Evolutionary conservation across 2,888 invertebrate genomes (phyloP), one percentile per base, ranked within the genome.

Genomic region (Axea sp.): DNA sequence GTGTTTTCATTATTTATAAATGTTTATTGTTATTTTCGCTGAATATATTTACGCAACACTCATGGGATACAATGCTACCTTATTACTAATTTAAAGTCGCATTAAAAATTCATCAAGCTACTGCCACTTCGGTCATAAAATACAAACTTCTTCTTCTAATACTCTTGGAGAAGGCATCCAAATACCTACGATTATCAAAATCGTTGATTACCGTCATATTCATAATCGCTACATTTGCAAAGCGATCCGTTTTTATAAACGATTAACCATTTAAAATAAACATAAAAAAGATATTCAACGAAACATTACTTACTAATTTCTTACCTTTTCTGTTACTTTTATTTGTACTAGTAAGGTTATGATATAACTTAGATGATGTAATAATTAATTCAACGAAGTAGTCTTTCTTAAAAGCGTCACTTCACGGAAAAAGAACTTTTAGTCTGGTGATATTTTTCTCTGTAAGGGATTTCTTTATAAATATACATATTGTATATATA

Each of bases 41-140:
- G n/a, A n/a, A n/a, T n/a, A n/a, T n/a, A n/a, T n/a, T n/a, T n/a
- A n/a, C n/a, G n/a, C n/a, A n/a, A n/a, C n/a, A n/a, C n/a, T n/a
- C n/a, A n/a, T n/a, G n/a, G n/a, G n/a, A n/a, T n/a, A n/a, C n/a
- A n/a, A n/a, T n/a, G n/a, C n/a, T n/a, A n/a, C n/a, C n/a, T n/a
- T n/a, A n/a, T n/a, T n/a, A n/a, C n/a, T 43, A 22, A 57, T 57
- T 57, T 57, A 24, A 33, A 43, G n/a, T 6, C 41, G 5, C 43
- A 57, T 43, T 57, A 43, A 57, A 57, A 31, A 19, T 43, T 28
- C 57, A 43, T 43, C 24, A 33, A 57, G n/a, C n/a, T n/a, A n/a
- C 41, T 14, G 15, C 31, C 31, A 24, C 12, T 33, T 30, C 5
- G 35, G 14, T 43, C 43, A 31, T 45, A 33, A 45, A 43, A 43